Evolutionary conservation across 1,140 invertebrate species (phyloP), one percentile per base, ranked within the genome.

Genomic region (Calosoma granatense): DNA sequence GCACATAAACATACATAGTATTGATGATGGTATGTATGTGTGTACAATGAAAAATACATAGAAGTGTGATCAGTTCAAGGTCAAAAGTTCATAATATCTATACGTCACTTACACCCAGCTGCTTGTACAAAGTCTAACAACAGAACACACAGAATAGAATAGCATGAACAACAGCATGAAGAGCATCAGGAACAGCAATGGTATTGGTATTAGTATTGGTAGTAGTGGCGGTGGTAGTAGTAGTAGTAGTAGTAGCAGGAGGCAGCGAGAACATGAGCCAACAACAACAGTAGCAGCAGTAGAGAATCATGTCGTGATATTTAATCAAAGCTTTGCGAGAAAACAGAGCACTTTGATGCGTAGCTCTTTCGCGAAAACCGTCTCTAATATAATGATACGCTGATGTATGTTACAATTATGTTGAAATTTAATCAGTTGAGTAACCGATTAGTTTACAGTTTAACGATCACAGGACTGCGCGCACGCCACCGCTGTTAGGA

Each of bases 361-460:
- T 47, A 17, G 41, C 15, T 11, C 41, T 9, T 17, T 47, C 41
- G 41, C 41, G 41, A 47, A 47, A 47, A 47, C 17, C 41, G 41
- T 47, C 41, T 47, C 41, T 47, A 47, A 17, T 47, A 47, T 47
- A 47, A 47, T 47, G 41, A 47, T 47, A 47, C 41, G 41, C 41
- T 47, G 41, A 55, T 62, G 64, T 64, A 69, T 65, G 67, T 66
- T 67, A 70, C 67, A 69, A 70, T 70, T 70, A 70, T 69, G 69
- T 65, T 68, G 69, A 70, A 70, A 69, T 70, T 70, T 70, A 70
- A 70, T 70, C 69, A 70, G 66, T 70, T 64, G 67, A 66, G 66
- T 67, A 68, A 66, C 65, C 58, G 69, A 69, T 70, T 70, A 70
- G 61, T 69, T 70, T 60, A 66, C 68, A 47, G 64, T 59, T 68